phyloP scores from a whole-genome alignment of 1,140 invertebrate species.

The Eupeodes corollae region DNA sequence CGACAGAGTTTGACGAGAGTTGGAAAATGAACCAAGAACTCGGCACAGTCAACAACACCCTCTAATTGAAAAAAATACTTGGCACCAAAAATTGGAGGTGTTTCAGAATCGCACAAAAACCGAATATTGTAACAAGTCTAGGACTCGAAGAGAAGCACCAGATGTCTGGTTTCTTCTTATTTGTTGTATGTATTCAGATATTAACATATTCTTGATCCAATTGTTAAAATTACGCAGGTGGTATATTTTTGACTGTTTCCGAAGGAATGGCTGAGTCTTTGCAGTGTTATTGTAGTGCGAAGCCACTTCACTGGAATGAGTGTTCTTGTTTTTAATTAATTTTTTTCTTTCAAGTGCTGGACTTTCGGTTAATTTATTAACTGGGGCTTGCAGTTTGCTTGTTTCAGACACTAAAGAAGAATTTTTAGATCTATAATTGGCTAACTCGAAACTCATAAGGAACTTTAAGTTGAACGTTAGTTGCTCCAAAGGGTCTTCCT shows the following conservation, averaged over 20 bases:
- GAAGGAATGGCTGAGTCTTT: no score
- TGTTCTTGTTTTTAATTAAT: no score
- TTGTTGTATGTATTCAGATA: constrained; percentile 59
- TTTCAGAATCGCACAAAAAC: constrained; percentile 59
- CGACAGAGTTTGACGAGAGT: constrained; percentile 69
- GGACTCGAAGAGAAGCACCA: constrained; percentile 46
- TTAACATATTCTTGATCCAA: constrained; percentile 93
- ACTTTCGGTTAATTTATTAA: no score
- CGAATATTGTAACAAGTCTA: constrained; percentile 71
- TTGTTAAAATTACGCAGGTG: constrained; percentile 96
- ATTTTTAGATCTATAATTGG: no score
- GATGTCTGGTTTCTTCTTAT: constrained; percentile 48
- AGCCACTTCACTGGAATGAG: no score
- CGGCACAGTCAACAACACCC: constrained; percentile 96
- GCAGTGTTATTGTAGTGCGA: constrained; percentile 34
- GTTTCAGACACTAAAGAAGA: no score
- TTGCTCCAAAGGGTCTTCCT: no score
- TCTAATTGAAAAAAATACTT: constrained; percentile 94
- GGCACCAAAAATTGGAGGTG: constrained; percentile 82
- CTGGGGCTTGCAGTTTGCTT: no score
- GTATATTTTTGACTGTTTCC: constrained; percentile 81
- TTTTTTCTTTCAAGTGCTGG: no score
- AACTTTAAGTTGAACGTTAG: no score
- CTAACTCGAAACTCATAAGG: no score
- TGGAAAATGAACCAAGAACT: constrained; percentile 93